Base-by-base conservation (phyloP, 2,888 invertebrate genomes). In the Odontocerum albicorne region DNA sequence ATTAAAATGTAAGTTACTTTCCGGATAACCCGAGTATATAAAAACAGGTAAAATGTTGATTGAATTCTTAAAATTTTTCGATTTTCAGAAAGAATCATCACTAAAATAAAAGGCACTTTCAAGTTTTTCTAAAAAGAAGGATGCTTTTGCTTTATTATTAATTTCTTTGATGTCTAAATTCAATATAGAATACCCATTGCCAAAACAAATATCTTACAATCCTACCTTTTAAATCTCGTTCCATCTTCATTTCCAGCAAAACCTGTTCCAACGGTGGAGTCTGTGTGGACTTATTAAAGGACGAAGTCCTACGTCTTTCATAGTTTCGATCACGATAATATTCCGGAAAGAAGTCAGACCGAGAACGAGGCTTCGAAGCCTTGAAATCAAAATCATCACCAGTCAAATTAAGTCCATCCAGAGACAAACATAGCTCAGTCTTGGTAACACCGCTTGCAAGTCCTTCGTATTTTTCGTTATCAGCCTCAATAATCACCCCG, bases 211-310 rank as follows among this genome's bases (percentile, higher is more conserved):
- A 10, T 4, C n/a, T n/a, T 27, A 7, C 7, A 33, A 21, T 52
- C 46, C 16, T 46, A 53, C 46, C 53, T 46, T 53, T 39, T 6
- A 53, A 20, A 40, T 46, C 46, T 7, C 22, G 38, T 20, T 53
- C 45, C 53, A 53, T 55, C 43, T 55, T 45, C 57, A 57, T 45
- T 39, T 57, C 47, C 55, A 60, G 32, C 4, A 60, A 20, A n/a
- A 60, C 55, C n/a, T 57, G 57, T 44, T 60, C 60, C 45, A 60
- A 20, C 3, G 60, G 57, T 2, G 57, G 55, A 22, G 60, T 60
- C 39, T 60, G 60, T 12, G 60, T 57, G 6, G 52, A 51, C 21
- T 20, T 45, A 2, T 31, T 38, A 10, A 10, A 36, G 10, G 10
- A 8, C 8, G 21, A 13, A 10, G 6, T 27, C 33, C n/a, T 43